Evolutionary conservation across 2,113 vertebrate genomes (phyloP), one percentile per base, ranked within the genome.

Genomic region (Anser brachyrhynchus): DNA sequence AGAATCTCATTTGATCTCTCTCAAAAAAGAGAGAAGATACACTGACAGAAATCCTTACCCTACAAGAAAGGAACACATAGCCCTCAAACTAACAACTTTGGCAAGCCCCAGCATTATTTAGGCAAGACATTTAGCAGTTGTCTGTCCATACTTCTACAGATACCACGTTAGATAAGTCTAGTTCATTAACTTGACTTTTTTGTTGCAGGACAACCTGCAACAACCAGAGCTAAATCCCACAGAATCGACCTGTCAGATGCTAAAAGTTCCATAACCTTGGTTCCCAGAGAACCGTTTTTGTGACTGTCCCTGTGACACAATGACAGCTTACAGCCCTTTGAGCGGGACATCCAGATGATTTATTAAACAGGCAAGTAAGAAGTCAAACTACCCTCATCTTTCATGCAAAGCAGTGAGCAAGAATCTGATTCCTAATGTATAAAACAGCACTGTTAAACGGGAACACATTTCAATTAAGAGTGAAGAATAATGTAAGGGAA

Each of bases 51-150:
- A 31, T 16, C 20, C 41, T 84, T 44, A 41, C 5, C 7, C 25
- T 41, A 2, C 6, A 78, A 75, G 9, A 59, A 1, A 3, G 37
- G 29, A 87, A 62, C 22, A 71, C 0, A 1, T 2, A 84, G 6
- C 17, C 31, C 82, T 59, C 26, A 67, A 35, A 81, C 13, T 14
- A 39, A n/a, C 1, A 1, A 39, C 8, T 74, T 62, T 14, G 29
- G 43, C n/a, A 87, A 22, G 8, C 64, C 74, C 37, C 71, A 85
- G 10, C 25, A 43, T 41, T 84, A 67, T 19, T 87, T 65, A 69
- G 28, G 41, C 28, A 91, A 7, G 35, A 74, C 6, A 31, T 57
- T 33, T 70, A 73, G 57, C 33, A 89, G 59, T 13, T 33, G 7
- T 17, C 35, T 23, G 21, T 7, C 57, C 57, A 7, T 26, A 66